Evolutionary conservation across 2,888 invertebrate species (phyloP), one percentile per base, ranked within the genome.

Genomic region (Dilophus febrilis): DNA sequence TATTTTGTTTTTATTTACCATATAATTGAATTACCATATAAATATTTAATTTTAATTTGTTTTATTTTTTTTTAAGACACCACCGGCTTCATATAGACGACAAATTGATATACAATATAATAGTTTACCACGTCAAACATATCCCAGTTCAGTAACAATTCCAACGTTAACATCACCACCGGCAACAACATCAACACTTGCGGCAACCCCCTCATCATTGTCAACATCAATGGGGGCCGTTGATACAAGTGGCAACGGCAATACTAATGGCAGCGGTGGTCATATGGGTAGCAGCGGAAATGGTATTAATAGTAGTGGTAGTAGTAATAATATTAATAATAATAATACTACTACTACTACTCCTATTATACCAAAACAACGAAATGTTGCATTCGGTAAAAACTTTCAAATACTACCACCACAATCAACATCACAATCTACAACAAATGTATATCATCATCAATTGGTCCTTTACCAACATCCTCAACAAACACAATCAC

Each of bases 381-480:
- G 66, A 70, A 74, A 72, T 53, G 77, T 79, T 50, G 77, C 71
- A 57, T 78, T 85, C 67, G 85, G 86, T 80, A 84, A 67, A 66
- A 56, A 56, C 58, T 42, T 46, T 43, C 58, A 61, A 61, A n/a
- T n/a, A n/a, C 61, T 61, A 61, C 59, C 60, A 61, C 62, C 52
- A 60, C 65, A 55, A 65, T 64, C 46, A 43, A 30, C 43, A 35
- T 37, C 40, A 40, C 35, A 38, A 38, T 39, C 39, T 32, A 27
- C 35, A 17, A 32, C 43, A 36, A 41, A 41, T 41, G 33, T 41
- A 16, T 41, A 37, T 32, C 42, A 42, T 32, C 43, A 45, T 42
- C 45, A 44, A 36, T 28, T 42, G 37, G 42, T 43, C 38, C 41
- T 42, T 33, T 44, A 41, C 42, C 42, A 45, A 37, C 43, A 41